Evolutionary conservation across 2,113 vertebrate species (phyloP), one percentile per base, ranked within the genome.

Genomic region (Etheostoma spectabile): DNA sequence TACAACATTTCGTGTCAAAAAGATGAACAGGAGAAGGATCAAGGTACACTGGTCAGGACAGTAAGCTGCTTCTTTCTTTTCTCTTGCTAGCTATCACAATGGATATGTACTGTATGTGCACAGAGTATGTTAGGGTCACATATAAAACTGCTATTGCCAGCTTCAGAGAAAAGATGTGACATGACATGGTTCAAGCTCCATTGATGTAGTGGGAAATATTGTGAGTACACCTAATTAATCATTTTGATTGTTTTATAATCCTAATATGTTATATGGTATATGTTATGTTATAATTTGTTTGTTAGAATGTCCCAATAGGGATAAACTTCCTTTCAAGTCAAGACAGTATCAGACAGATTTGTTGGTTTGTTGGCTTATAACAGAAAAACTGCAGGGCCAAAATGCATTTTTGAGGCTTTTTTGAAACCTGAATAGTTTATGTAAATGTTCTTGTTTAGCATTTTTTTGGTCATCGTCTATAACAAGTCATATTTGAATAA

Each of bases 1-100:
- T 68, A 67, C 19, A 86, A 59, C 19, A 18, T 33, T 7, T 59
- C 7, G 12, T 77, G 67, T n/a, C 2, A 51, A 45, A 70, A 62
- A 35, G 0, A 79, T 33, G 10, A 2, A 35, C 16, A 59, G 4
- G 33, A 27, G 59, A 49, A 63, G 49, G 13, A n/a, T 56, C 46
- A 68, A 53, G 12, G 24, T 10, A 2, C 6, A 8, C 6, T n/a
- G 6, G 4, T 12, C 15, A 1, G 63, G 45, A 74, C 45, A 67
- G 61, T 6, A 14, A 55, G 30, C 18, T 2, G 1, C 38, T 56
- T 70, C 13, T 33, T 51, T 71, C 2, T 21, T 55, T 27, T 62
- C 19, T 52, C 12, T 33, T 30, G 7, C 2, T 13, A 38, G 33
- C 21, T 1, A 14, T 30, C n/a, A 52, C 15, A 51, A n/a, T 24